Base-by-base conservation (phyloP, 2,888 invertebrate genomes). In the Pyrocoelia pectoralis region DNA sequence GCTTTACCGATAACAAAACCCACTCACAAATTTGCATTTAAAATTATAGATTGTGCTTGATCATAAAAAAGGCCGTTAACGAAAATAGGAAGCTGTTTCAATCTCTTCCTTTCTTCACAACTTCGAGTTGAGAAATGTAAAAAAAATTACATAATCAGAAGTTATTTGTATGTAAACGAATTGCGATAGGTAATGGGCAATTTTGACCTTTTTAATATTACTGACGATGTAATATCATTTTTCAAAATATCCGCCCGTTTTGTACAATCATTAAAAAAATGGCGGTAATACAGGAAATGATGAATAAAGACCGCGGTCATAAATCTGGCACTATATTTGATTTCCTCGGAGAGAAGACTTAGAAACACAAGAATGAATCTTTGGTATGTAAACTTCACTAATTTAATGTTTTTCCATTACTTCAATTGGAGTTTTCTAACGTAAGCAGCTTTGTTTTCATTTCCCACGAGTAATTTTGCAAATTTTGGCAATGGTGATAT, bases 31-130 rank as follows among this genome's bases (percentile, higher is more conserved):
- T 59, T 59, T 59, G 43, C 59, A 59, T 59, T 53, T 53, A 33
- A 59, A 59, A 59, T 59, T 59, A 53, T 53, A 59, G 13, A 56
- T 56, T 49, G 49, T 19, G 48, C 19, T 55, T 28, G 10, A 12
- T 55, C 46, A 15, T 55, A 55, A 55, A 55, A 24, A 24, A 46
- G 29, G 46, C 55, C 55, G 46, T 55, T 55, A 55, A 33, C 46
- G 28, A 28, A 55, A 46, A 54, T 2, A 15, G 41, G 53, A 41
- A 38, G 19, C 53, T 15, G 38, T 41, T 53, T 53, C n/a, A 17
- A 52, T 52, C 13, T 40, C 6, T 41, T 41, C 14, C 14, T 14
- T 14, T 41, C 13, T 41, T n/a, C n/a, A n/a, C 14, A 14, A 41
- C 8, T 24, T 24, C 24, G 14, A 38, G 38, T 9, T 38, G 5